These are phyloP conservation scores for Caenorhabditis sp. DNA, from an alignment of 2,888 invertebrate genomes.

Conservation along the genomic window DNA sequence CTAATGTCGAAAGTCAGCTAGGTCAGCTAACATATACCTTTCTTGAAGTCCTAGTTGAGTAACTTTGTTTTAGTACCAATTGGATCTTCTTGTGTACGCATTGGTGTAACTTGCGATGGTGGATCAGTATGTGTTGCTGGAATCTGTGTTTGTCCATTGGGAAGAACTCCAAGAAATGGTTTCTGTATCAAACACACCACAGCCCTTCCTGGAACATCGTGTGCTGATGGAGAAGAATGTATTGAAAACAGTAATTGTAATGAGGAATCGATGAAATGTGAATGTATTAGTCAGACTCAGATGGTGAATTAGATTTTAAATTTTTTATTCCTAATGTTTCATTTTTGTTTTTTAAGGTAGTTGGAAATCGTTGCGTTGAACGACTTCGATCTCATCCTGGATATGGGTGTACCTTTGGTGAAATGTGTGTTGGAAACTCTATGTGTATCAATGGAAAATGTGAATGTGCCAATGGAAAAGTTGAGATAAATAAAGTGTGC, in stretches of 20 bases:
- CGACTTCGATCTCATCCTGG: constrained; percentile 65
- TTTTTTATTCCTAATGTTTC: too few species aligned
- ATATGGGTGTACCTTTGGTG: constrained; percentile 62
- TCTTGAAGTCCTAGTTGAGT: not conserved
- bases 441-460: constrained; percentile 55
- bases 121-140: constrained; percentile 67
- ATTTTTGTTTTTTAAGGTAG: too few species aligned
- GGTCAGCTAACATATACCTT: not conserved
- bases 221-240: constrained; percentile 59
- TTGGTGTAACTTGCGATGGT: constrained; percentile 62
- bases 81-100: constrained; percentile 59
- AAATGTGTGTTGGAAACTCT: constrained; percentile 55
- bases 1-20: constrained; percentile 12
- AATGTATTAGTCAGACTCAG: constrained; percentile 53
- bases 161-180: constrained; percentile 44
- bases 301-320: too few species aligned
- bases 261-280: constrained; percentile 47
- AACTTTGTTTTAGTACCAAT: constrained; percentile 46
- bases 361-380: constrained; percentile 53
- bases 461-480: constrained; percentile 49
- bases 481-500: constrained; percentile 54
- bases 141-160: constrained; percentile 63
- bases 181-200: constrained; percentile 40
- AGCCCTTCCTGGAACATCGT: constrained; percentile 63
- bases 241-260: constrained; percentile 53